Evolutionary conservation across 2,797 vertebrate species (phyloP).

Genomic region (Masticophis lateralis): DNA sequence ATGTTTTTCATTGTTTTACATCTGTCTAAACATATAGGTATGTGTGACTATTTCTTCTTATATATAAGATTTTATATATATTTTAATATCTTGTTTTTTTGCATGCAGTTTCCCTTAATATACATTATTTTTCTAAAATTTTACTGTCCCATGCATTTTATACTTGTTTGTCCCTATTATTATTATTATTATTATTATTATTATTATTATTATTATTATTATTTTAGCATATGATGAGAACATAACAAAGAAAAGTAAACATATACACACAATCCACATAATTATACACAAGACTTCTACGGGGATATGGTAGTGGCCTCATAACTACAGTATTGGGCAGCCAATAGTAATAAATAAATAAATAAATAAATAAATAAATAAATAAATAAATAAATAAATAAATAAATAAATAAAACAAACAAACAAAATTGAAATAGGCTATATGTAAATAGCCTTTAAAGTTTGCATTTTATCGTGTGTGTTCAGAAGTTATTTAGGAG

Average conservation of each 20-base stretch:
- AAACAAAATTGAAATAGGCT: background rate
- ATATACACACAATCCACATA: background rate
- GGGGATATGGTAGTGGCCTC: background rate
- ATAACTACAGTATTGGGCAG: background rate
- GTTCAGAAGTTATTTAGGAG: background rate
- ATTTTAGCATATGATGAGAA: no score
- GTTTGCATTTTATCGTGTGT: background rate
- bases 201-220: background rate
- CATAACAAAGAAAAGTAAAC: no score
- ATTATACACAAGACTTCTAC: background rate
- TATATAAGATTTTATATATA: background rate
- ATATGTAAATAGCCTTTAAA: background rate
- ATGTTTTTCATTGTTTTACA: background rate
- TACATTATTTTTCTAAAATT: background rate
- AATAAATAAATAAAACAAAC: background rate
- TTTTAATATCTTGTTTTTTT: background rate
- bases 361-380: background rate
- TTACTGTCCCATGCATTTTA: background rate
- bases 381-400: background rate
- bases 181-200: background rate
- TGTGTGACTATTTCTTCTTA: background rate
- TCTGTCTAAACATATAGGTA: background rate
- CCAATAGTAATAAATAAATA: background rate
- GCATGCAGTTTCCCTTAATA: background rate
- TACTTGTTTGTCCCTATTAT: background rate